Evolutionary conservation across 2,113 vertebrate genomes (phyloP), one percentile per base, ranked within the genome.

Genomic region (Origma solitaria): DNA sequence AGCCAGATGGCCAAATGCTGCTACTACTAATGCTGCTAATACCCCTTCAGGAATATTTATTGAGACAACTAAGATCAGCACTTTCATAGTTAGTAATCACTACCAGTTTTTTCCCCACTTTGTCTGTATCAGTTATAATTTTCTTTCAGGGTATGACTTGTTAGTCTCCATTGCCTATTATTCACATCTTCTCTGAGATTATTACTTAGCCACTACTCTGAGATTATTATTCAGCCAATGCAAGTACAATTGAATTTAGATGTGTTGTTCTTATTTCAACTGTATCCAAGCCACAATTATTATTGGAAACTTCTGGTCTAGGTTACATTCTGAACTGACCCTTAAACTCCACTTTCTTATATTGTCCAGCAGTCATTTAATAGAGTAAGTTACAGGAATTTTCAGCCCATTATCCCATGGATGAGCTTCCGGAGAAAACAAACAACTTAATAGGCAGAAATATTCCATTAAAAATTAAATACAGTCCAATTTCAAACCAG

Each of bases 231-330:
- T 95, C 64, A 72, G 45, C n/a, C 79, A 69, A 42, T 15, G 10
- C 73, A 76, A 91, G 70, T 54, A 70, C 68, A 91, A 89, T 61
- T 90, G 62, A 77, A 66, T 87, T 92, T 84, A 82, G 61, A 61
- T 79, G 25, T 16, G 28, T 27, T 64, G 30, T 38, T 92, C 75
- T 70, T 88, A 90, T 73, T 93, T 94, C 82, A 94, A 82, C 47
- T 91, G 24, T 53, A 83, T 88, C 79, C 85, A 97, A 95, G 75
- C 94, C 92, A 92, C 90, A 94, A 44, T 19, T 86, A 30, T 93
- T 96, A 92, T 3, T 88, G 82, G 82, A 94, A 95, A 90, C 35
- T 80, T 87, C 44, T 93, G 68, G 33, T 70, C 71, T 70, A 80
- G 62, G 44, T 80, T 80, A 58, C 47, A 90, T 83, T 91, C 51